phyloP scores from a whole-genome alignment of 2,113 vertebrate species.

The Herpailurus yagouaroundi region DNA sequence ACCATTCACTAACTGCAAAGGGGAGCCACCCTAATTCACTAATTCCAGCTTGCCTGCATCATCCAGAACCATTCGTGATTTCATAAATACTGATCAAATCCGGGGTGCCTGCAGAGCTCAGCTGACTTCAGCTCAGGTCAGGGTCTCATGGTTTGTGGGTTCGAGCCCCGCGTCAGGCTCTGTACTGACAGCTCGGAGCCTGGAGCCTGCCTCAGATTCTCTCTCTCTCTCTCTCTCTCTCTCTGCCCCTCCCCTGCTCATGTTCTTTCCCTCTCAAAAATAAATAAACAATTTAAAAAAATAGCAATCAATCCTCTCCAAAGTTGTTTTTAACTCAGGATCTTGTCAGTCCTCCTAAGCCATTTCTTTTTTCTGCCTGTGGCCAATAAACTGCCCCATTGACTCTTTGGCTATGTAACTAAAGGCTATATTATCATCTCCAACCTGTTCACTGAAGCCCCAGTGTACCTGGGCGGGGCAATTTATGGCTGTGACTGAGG shows the following conservation, averaged over 20 bases:
- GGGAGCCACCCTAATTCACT: not conserved
- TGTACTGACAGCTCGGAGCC: too few species aligned
- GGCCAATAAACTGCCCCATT: not conserved
- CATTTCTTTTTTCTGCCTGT: not conserved
- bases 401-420: not conserved
- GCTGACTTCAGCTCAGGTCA: too few species aligned
- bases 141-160: too few species aligned
- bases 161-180: too few species aligned
- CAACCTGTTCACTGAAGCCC: not conserved
- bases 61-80: not conserved
- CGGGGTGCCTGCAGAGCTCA: too few species aligned
- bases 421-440: not conserved
- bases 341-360: not conserved
- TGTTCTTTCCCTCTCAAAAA: too few species aligned
- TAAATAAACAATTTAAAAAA: too few species aligned
- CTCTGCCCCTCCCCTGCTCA: too few species aligned
- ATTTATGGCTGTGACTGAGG: not conserved
- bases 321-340: not conserved
- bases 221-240: too few species aligned
- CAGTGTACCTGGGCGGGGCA: not conserved
- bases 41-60: not conserved
- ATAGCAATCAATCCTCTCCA: conserved; percentile 26
- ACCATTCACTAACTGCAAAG: not conserved
- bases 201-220: too few species aligned
- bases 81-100: conserved; percentile 48